Base-by-base conservation (phyloP, 1,140 invertebrate genomes). In the Aphelinus certus region DNA sequence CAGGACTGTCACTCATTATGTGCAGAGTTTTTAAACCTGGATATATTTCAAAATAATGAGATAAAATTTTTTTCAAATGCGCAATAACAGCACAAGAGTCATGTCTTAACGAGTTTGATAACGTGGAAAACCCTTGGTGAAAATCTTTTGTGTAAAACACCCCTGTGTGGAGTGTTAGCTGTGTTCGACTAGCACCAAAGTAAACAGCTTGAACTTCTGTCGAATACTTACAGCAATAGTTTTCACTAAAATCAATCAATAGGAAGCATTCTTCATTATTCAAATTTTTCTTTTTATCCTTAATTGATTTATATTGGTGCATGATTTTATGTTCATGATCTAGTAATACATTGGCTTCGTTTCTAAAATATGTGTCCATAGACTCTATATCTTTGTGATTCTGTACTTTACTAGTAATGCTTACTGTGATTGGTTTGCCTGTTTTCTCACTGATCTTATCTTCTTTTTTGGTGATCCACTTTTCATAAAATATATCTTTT, bases 181-280 rank as follows among this genome's bases (percentile, higher is more conserved):
- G 57, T 46, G 58, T 26, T 53, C 61, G n/a, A 10, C 76, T 80
- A 42, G 63, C 77, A 3, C 81, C 80, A 74, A 85, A 85, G 73
- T 81, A 80, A 49, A 76, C 75, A 48, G 78, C 73, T 72, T 86
- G 83, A 46, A 85, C 81, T 81, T 84, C 82, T 57, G 74, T 73
- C 58, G 74, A 71, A 75, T 83, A 83, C 74, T 85, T 84, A 51
- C 78, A 83, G 9, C 62, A 75, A 71, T 82, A 84, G 72, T 85
- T 86, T 76, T 85, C 80, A 46, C 79, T 78, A 69, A 86, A 86
- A 76, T 84, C 83, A 69, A 83, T 75, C 7, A 71, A 68, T 26
- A 76, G 7, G 60, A 65, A 62, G 61, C 49, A 7, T 55, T 73
- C 51, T 47, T 73, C 10, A 26, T 43, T 57, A 45, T 63, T 55